Evolutionary conservation across 2,888 invertebrate genomes (phyloP).

Genomic region (Agonopterix alstromeriana): DNA sequence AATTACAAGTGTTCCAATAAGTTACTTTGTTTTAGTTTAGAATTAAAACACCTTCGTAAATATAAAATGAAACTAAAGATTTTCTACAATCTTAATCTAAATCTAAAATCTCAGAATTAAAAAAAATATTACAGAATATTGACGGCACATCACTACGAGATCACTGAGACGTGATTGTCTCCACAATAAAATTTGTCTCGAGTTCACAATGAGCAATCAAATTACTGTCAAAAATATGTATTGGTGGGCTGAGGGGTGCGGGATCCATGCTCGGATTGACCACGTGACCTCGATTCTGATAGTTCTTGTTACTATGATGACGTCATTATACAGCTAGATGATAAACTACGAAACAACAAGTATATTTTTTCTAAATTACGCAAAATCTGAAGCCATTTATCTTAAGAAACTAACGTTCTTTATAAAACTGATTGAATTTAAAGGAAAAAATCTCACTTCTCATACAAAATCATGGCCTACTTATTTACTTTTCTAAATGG

Average conservation of each 20-base stretch:
- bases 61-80: not conserved
- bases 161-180: conserved; percentile 50
- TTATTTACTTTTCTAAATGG: too few relatives aligned
- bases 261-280: conserved; percentile 23
- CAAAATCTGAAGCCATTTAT: too few relatives aligned
- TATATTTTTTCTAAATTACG: too few relatives aligned
- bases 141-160: conserved; percentile 29
- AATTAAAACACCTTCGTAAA: not conserved
- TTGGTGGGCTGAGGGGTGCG: conserved; percentile 14
- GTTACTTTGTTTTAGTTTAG: not conserved
- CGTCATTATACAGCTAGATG: too few relatives aligned
- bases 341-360: too few relatives aligned
- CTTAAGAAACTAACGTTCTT: too few relatives aligned
- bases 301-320: too few relatives aligned
- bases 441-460: too few relatives aligned
- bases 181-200: conserved; percentile 59
- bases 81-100: too few relatives aligned
- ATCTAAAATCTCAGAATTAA: not conserved
- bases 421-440: too few relatives aligned
- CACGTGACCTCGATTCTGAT: conserved; percentile 25
- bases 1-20: not conserved
- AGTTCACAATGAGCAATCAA: conserved; percentile 71
- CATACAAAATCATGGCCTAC: too few relatives aligned
- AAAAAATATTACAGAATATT: not conserved
- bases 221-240: conserved; percentile 50